Percentiles rank a stretch among this genome's conserved stretches.
Conservation (phyloP, 2,113 vertebrate species). For the Platichthys flesus region DNA sequence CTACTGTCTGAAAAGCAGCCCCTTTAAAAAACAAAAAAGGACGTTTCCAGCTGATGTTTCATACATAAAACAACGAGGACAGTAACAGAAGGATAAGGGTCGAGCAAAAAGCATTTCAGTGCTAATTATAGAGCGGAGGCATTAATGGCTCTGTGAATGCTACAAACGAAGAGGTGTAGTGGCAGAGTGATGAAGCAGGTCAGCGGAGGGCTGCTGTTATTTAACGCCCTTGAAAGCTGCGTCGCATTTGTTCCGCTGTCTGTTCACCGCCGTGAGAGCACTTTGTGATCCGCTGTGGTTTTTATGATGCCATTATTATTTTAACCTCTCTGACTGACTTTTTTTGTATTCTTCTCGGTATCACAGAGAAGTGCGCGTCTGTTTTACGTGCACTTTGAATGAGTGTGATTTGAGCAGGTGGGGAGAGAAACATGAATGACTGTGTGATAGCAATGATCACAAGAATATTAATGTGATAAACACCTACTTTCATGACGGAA, state of each 20-base stretch:
- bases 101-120: constrained; percentile 21
- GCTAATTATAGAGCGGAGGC: constrained; percentile 54
- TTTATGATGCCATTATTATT: constrained; percentile 42
- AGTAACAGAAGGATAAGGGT: constrained; percentile 7
- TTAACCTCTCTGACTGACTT: constrained; percentile 31
- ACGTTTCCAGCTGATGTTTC: constrained; percentile 11
- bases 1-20: no score
- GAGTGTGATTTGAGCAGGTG: background rate
- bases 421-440: constrained; percentile 14
- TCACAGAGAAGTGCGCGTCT: constrained; percentile 13
- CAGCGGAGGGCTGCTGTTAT: constrained; percentile 39
- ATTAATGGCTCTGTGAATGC: constrained; percentile 47
- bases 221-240: constrained; percentile 30
- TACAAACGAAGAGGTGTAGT: constrained; percentile 40
- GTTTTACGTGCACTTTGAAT: constrained; percentile 35
- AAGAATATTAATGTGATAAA: background rate
- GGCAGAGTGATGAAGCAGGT: constrained; percentile 47
- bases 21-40: constrained; percentile 4
- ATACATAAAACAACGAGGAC: constrained; percentile 30
- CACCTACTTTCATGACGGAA: background rate
- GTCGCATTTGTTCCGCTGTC: constrained; percentile 37
- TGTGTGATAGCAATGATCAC: background rate
- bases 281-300: constrained; percentile 44
- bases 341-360: background rate
- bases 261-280: constrained; percentile 33